A percentile compares a stretch with the other conserved stretches of the same genome.
phyloP scores from a whole-genome alignment of 2,888 invertebrate species.

The Resseliella maxima region DNA sequence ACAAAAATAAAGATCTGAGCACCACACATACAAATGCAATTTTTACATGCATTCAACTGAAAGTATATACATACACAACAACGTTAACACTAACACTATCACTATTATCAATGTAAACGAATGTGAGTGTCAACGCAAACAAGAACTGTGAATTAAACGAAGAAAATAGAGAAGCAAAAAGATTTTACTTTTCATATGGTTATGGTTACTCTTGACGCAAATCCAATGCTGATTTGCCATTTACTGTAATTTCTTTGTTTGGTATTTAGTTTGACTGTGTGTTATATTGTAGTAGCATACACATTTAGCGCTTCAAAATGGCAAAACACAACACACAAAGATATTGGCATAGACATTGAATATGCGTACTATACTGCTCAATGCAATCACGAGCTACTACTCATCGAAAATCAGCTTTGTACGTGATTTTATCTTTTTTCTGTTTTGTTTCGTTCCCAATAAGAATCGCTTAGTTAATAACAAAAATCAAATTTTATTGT shows the following conservation, averaged over 20 bases:
- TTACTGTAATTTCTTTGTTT: slow-evolving; percentile 27
- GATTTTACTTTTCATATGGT: slow-evolving; percentile 33
- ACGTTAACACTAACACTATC: neutral
- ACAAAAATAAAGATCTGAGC: slow-evolving; percentile 2
- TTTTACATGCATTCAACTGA: slow-evolving; percentile 8
- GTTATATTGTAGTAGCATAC: neutral
- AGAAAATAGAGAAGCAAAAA: neutral
- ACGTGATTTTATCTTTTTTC: neutral
- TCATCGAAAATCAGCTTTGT: neutral
- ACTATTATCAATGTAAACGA: too few species aligned
- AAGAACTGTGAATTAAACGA: neutral
- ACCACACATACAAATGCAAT: neutral
- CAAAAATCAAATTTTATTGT: neutral
- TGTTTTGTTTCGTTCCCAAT: neutral
- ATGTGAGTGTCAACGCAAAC: neutral
- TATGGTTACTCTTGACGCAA: slow-evolving; percentile 11
- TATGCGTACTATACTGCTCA: slow-evolving; percentile 22
- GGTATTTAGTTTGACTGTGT: neutral
- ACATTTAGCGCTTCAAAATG: neutral
- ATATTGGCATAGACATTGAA: slow-evolving; percentile 37
- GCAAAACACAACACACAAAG: neutral
- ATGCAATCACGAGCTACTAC: slow-evolving; percentile 1
- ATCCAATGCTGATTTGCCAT: neutral
- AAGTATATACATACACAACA: neutral
- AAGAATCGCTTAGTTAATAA: neutral